Conservation (phyloP, 2,797 vertebrate species). For the Esox lucius region DNA sequence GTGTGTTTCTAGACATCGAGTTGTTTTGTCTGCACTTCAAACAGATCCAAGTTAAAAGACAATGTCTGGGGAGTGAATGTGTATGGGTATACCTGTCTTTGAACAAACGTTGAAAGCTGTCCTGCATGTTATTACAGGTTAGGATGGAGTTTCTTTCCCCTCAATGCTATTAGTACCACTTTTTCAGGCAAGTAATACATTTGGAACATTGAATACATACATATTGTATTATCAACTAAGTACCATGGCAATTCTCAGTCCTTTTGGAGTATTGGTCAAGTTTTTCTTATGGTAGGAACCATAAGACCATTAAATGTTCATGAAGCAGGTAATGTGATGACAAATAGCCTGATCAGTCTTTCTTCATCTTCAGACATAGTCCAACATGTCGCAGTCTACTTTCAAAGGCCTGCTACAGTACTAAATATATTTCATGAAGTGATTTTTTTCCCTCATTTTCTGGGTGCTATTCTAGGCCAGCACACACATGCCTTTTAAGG, state of each 20-base stretch:
- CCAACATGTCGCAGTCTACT: neutral
- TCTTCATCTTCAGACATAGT: neutral
- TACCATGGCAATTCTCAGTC: no score
- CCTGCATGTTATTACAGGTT: neutral
- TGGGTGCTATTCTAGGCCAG: neutral
- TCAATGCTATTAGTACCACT: no score
- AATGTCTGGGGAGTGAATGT: neutral
- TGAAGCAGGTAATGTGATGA: neutral
- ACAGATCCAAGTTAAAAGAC: conserved; percentile 37
- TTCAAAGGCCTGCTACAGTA: neutral
- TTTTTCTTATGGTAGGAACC: neutral
- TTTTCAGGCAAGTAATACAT: no score
- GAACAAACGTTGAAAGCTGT: neutral
- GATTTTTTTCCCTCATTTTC: neutral
- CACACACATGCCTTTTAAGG: conserved; percentile 53
- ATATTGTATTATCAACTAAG: no score
- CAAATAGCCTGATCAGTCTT: neutral
- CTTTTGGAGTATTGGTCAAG: neutral
- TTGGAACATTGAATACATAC: no score
- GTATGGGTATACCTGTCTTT: conserved; percentile 2
- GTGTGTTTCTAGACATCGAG: neutral
- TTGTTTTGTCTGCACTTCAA: conserved; percentile 42
- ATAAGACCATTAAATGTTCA: neutral
- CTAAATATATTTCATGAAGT: neutral
- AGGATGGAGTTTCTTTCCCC: neutral